These are phyloP conservation scores for Drosophila chauvacae DNA, from an alignment of 1,140 invertebrate genomes.

Conservation along the genomic window DNA sequence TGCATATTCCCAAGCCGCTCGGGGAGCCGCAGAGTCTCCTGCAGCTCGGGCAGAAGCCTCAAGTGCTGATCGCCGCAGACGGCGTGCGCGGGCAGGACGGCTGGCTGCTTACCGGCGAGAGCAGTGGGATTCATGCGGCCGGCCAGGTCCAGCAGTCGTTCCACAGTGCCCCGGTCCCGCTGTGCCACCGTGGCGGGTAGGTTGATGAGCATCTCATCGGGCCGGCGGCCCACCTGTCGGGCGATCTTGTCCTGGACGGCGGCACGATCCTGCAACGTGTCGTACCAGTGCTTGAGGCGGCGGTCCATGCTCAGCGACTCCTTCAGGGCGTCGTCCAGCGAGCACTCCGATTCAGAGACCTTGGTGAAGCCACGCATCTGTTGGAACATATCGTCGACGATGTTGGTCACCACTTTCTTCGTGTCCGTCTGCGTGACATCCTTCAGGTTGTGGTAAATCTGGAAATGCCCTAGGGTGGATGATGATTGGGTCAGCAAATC, in stretches of 20 bases:
- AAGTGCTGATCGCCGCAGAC: conserved; percentile 14
- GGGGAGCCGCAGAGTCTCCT: conserved; percentile 61
- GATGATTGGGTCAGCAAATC: neutral
- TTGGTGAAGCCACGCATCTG: neutral
- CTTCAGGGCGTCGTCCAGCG: neutral
- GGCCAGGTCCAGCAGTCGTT: conserved; percentile 65
- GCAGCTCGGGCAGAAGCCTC: conserved; percentile 13
- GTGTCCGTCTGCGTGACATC: conserved; percentile 14
- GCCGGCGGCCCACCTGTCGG: conserved; percentile 31
- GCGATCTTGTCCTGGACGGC: conserved; percentile 49
- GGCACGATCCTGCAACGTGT: conserved; percentile 46
- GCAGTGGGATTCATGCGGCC: conserved; percentile 56
- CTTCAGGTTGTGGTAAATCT: neutral
- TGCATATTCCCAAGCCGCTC: conserved; percentile 17
- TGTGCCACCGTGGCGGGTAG: conserved; percentile 41
- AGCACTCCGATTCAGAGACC: conserved; percentile 30
- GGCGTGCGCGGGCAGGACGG: neutral
- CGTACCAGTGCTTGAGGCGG: conserved; percentile 65
- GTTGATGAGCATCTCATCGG: conserved; percentile 65
- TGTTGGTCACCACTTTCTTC: conserved; percentile 23
- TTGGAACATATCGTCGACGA: conserved; percentile 54
- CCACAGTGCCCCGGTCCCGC: conserved; percentile 56
- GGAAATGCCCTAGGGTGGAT: neutral
- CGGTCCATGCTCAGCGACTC: conserved; percentile 53
- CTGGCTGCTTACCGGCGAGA: neutral